Evolutionary conservation across 37 sponge, comb jelly and placozoan species (phyloP).

Genomic region (Agelas oroides): DNA sequence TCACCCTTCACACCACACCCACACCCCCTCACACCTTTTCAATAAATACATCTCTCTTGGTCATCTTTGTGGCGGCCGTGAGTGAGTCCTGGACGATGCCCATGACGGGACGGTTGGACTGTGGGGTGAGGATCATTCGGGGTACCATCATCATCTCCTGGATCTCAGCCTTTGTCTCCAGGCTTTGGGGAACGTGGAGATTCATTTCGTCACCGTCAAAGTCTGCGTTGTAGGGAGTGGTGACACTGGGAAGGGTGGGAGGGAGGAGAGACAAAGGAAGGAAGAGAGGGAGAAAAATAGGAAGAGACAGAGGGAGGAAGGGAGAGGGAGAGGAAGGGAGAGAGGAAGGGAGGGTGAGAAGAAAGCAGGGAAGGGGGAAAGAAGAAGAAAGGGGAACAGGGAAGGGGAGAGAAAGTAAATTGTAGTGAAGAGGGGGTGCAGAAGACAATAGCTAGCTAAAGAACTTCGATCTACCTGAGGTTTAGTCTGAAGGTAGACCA

Average conservation of each 20-base stretch:
- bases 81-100: constrained; percentile 99
- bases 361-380: too few relatives aligned
- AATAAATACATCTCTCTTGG: constrained; percentile 96
- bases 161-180: constrained; percentile 97
- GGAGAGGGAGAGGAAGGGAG: not conserved
- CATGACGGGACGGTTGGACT: constrained; percentile 99
- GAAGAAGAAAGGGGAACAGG: too few relatives aligned
- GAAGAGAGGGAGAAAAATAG: not conserved
- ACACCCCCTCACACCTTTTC: constrained; percentile 81
- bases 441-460: not conserved
- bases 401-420: too few relatives aligned
- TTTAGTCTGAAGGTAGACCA: constrained; percentile 99
- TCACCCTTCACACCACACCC: not conserved
- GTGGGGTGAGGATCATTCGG: constrained; percentile 94
- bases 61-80: constrained; percentile 92
- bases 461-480: constrained; percentile 69
- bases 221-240: constrained; percentile 99
- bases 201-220: constrained; percentile 99
- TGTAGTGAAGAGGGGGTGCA: too few relatives aligned
- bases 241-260: constrained; percentile 73
- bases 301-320: not conserved
- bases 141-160: constrained; percentile 91
- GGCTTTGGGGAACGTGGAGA: constrained; percentile 97
- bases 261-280: not conserved
- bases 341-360: too few relatives aligned